A percentile compares a stretch with the other conserved stretches of the same genome.
phyloP scores from a whole-genome alignment of 2,797 vertebrate species.

The Neosilurus hyrtlii region DNA sequence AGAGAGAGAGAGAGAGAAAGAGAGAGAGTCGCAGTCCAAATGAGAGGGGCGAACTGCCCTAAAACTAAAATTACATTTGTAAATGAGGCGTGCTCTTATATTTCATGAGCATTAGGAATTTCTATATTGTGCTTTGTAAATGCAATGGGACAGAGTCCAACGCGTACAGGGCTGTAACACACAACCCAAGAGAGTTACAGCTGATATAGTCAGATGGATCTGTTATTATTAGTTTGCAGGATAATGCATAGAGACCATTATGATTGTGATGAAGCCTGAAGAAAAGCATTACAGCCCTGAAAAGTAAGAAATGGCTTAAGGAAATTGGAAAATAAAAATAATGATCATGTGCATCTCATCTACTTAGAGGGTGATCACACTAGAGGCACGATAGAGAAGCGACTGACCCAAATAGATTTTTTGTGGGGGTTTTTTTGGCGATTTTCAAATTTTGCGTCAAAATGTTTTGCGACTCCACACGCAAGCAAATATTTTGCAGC shows the following conservation, averaged over 20 bases:
- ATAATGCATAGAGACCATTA: conserved; percentile 38
- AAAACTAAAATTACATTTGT: conserved; percentile 88
- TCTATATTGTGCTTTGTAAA: conserved; percentile 68
- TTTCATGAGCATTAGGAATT: conserved; percentile 72
- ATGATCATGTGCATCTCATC: neutral
- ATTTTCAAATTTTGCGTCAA: too few species aligned
- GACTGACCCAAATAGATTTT: too few species aligned
- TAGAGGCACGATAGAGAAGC: too few species aligned
- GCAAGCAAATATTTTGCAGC: too few species aligned
- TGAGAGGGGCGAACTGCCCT: conserved; percentile 79
- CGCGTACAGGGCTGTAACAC: conserved; percentile 27
- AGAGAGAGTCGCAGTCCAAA: conserved; percentile 76
- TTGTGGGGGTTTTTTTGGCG: too few species aligned
- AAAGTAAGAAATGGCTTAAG: conserved; percentile 28
- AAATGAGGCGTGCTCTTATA: conserved; percentile 85
- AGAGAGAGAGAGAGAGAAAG: conserved; percentile 45
- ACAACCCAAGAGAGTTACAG: conserved; percentile 42
- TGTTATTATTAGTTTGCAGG: conserved; percentile 30
- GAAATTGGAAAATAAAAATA: conserved; percentile 22
- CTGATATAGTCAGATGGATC: conserved; percentile 32
- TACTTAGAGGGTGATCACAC: neutral
- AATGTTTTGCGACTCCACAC: too few species aligned
- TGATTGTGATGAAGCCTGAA: conserved; percentile 27
- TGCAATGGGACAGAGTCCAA: conserved; percentile 59
- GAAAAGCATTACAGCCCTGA: conserved; percentile 27